Conservation (phyloP, 1,140 invertebrate genomes). For the Drosophila elegans region DNA sequence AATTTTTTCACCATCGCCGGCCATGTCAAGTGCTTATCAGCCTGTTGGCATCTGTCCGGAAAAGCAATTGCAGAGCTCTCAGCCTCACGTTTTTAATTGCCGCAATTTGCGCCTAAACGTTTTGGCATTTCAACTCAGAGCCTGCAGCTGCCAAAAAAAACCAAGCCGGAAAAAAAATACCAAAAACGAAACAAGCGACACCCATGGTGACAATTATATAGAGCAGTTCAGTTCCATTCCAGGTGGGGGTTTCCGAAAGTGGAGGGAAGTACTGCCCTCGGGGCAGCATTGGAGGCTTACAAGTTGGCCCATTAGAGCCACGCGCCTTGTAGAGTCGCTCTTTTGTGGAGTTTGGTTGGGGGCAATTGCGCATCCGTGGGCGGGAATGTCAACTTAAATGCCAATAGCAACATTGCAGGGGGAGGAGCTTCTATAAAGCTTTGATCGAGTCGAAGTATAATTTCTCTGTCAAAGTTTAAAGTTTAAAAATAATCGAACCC, state of each 20-base stretch:
- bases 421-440: neutral
- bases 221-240: conserved; percentile 24
- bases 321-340: conserved; percentile 17
- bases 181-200: conserved; percentile 52
- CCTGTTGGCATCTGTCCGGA: conserved; percentile 67
- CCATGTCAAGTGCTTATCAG: conserved; percentile 71
- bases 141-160: conserved; percentile 35
- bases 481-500: no score
- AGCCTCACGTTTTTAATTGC: conserved; percentile 66
- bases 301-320: conserved; percentile 55
- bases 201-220: conserved; percentile 82
- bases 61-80: conserved; percentile 56
- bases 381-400: conserved; percentile 44
- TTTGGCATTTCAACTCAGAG: conserved; percentile 67
- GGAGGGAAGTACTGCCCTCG: conserved; percentile 46
- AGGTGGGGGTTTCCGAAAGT: conserved; percentile 9
- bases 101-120: conserved; percentile 78
- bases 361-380: conserved; percentile 11
- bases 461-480: neutral
- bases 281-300: conserved; percentile 53
- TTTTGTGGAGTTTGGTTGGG: conserved; percentile 1
- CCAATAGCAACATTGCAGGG: conserved; percentile 20
- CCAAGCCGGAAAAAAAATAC: neutral
- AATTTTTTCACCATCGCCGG: conserved; percentile 30
- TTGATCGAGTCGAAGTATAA: conserved; percentile 1